Percentiles rank a stretch among this genome's conserved stretches.
phyloP scores from a whole-genome alignment of 2,888 invertebrate species.

The Microdon myrmicae region DNA sequence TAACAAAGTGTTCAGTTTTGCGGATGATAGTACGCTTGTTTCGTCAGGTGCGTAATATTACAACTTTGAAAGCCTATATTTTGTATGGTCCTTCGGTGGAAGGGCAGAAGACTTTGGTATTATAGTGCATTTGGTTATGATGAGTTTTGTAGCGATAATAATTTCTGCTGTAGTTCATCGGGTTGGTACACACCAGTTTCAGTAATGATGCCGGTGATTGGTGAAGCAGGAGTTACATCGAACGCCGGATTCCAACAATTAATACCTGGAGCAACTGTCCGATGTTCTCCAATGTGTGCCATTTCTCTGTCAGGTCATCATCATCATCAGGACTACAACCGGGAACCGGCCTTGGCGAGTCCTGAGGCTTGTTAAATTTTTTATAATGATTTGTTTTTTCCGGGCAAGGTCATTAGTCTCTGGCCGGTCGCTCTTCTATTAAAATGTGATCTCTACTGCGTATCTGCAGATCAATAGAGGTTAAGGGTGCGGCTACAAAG shows the following conservation, averaged over 20 bases:
- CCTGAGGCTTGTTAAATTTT: too few species aligned
- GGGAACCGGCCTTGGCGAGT: too few species aligned
- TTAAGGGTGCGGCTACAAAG: slow-evolving; percentile 93
- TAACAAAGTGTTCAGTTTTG: too few species aligned
- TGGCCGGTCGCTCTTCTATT: slow-evolving; percentile 91
- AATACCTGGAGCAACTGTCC: slow-evolving; percentile 90
- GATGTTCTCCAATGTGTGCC: slow-evolving; percentile 86
- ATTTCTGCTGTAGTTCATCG: slow-evolving; percentile 62
- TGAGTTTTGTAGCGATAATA: slow-evolving; percentile 48
- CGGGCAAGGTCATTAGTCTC: too few species aligned
- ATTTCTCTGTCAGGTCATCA: slow-evolving; percentile 91
- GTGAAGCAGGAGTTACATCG: slow-evolving; percentile 92
- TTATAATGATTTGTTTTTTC: too few species aligned
- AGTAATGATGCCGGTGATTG: slow-evolving; percentile 95
- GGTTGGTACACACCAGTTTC: slow-evolving; percentile 88
- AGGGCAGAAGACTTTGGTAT: too few species aligned
- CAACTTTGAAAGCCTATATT: too few species aligned
- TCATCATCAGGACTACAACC: too few species aligned
- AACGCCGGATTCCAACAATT: slow-evolving; percentile 98
- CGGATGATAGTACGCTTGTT: too few species aligned
- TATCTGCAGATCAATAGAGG: slow-evolving; percentile 86
- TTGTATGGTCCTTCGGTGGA: slow-evolving; percentile 25
- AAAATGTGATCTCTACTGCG: slow-evolving; percentile 85
- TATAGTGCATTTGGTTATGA: slow-evolving; percentile 19
- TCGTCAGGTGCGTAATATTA: too few species aligned